A percentile compares a stretch with the other conserved stretches of the same genome.
These are phyloP conservation scores for Nerophis ophidion DNA, from an alignment of 2,113 vertebrate genomes.

Conservation along the genomic window DNA sequence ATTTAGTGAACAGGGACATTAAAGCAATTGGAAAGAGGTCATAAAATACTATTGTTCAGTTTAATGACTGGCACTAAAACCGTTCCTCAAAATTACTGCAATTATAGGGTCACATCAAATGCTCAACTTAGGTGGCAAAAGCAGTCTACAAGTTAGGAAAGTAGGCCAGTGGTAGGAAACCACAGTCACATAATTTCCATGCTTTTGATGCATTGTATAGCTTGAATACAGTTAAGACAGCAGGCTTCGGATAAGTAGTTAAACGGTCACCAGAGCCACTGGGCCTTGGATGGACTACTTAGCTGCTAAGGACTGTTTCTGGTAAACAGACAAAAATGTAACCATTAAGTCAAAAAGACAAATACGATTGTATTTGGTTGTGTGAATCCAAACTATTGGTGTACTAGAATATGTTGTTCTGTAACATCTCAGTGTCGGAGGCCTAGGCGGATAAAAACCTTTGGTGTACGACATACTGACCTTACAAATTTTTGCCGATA, in stretches of 20 bases:
- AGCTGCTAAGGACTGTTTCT: background rate
- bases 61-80: constrained; percentile 49
- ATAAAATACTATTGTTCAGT: constrained; percentile 42
- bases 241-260: background rate
- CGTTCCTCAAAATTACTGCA: constrained; percentile 36
- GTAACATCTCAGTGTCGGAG: too few relatives aligned
- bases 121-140: constrained; percentile 7
- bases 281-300: background rate
- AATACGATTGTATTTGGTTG: background rate
- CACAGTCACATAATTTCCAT: background rate
- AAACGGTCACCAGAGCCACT: background rate
- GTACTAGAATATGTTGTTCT: too few relatives aligned
- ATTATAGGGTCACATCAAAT: constrained; percentile 27
- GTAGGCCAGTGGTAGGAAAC: background rate
- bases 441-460: too few relatives aligned
- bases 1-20: constrained; percentile 20
- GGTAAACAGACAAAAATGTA: too few relatives aligned
- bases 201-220: background rate
- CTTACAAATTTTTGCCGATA: too few relatives aligned
- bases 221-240: background rate
- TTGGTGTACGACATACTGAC: too few relatives aligned
- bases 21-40: constrained; percentile 12
- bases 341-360: background rate
- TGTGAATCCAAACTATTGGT: background rate
- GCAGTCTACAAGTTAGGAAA: background rate